Percentiles rank a stretch among this genome's conserved stretches.
These are phyloP conservation scores for Crambe crambe DNA, from an alignment of 37 sponge, comb jelly and placozoan species.

Conservation along the genomic window DNA sequence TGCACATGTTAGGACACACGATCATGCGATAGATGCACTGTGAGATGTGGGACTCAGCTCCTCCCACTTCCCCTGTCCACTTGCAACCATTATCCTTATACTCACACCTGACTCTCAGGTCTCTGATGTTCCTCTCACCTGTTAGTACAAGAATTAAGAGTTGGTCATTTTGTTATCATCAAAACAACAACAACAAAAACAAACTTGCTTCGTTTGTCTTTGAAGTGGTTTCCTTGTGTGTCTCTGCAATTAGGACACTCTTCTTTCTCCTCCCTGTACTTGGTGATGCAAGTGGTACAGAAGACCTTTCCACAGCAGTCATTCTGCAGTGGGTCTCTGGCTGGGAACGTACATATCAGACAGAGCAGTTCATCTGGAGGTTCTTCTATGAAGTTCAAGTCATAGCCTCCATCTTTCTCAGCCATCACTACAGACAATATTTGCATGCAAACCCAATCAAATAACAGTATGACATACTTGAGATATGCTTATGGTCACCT, in stretches of 20 bases:
- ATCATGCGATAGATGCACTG: constrained; percentile 9
- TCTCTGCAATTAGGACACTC: constrained; percentile 24
- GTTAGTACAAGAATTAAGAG: too few relatives aligned
- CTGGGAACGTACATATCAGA: constrained; percentile 14
- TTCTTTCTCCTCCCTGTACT: not conserved
- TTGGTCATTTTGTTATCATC: too few relatives aligned
- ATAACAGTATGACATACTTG: too few relatives aligned
- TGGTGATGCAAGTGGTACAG: constrained; percentile 14
- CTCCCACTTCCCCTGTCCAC: constrained; percentile 34
- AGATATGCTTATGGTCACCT: too few relatives aligned
- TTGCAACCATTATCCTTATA: constrained; percentile 11
- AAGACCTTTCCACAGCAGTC: constrained; percentile 32
- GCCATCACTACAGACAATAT: too few relatives aligned
- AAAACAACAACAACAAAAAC: too few relatives aligned
- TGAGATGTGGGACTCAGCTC: not conserved
- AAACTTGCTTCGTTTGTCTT: not conserved
- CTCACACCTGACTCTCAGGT: constrained; percentile 18
- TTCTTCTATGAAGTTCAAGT: constrained; percentile 8
- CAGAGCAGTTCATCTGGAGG: constrained; percentile 21
- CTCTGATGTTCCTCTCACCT: constrained; percentile 25
- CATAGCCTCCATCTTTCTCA: constrained; percentile 45
- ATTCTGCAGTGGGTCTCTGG: constrained; percentile 6
- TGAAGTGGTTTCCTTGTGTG: not conserved
- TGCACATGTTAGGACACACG: constrained; percentile 32
- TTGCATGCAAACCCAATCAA: too few relatives aligned